phyloP scores from a whole-genome alignment of 2,797 vertebrate species.

The Spea hammondii region DNA sequence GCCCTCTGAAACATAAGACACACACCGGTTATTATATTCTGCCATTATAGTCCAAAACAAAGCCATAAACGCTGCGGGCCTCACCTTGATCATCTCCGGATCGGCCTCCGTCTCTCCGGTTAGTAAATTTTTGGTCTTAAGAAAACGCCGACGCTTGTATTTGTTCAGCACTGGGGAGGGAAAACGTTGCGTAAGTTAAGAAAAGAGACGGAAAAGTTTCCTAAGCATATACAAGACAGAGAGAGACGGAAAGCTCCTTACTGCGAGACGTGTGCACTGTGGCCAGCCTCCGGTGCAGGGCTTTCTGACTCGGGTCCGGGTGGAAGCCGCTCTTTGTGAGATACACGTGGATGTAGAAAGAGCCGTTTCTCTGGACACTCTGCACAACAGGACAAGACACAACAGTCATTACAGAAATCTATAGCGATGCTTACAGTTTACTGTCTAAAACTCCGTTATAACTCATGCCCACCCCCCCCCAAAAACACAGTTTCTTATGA shows the following conservation, averaged over 20 bases:
- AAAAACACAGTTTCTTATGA: too few species aligned
- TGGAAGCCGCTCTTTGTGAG: conserved; percentile 97
- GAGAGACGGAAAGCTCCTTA: conserved; percentile 61
- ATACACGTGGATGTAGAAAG: conserved; percentile 89
- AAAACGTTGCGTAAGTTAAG: not conserved
- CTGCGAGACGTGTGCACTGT: conserved; percentile 86
- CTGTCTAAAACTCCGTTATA: too few species aligned
- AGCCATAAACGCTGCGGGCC: not conserved
- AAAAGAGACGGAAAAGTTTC: not conserved
- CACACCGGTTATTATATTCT: not conserved
- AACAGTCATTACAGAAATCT: not conserved
- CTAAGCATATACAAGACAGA: not conserved
- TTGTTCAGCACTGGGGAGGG: conserved; percentile 87
- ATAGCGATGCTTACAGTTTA: too few species aligned
- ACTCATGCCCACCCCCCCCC: too few species aligned
- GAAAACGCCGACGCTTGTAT: conserved; percentile 87
- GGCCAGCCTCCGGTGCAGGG: conserved; percentile 84
- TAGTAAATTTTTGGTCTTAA: conserved; percentile 93
- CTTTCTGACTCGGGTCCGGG: conserved; percentile 89
- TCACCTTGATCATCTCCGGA: conserved; percentile 84
- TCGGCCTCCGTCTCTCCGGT: conserved; percentile 93
- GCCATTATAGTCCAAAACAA: not conserved
- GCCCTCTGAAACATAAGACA: conserved; percentile 74
- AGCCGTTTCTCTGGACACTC: conserved; percentile 84
- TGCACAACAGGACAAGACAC: conserved; percentile 63